Conservation (phyloP, 2,888 invertebrate species). For the Heliconius ethilla region DNA sequence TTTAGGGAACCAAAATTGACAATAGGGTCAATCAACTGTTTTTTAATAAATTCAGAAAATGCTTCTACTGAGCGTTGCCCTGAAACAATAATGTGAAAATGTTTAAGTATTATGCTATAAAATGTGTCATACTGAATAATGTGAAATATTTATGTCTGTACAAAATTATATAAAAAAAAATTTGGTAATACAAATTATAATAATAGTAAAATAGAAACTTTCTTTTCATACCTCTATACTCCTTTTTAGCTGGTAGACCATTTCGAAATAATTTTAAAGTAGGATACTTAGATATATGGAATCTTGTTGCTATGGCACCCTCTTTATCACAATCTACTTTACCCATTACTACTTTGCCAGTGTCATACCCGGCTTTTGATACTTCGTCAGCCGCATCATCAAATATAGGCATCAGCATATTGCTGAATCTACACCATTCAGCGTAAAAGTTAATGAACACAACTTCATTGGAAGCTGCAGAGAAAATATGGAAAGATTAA, state of each 20-base stretch:
- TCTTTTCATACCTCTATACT: slow-evolving; percentile 88
- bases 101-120: background rate
- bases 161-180: background rate
- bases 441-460: slow-evolving; percentile 99
- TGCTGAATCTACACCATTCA: slow-evolving; percentile 99
- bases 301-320: slow-evolving; percentile 91
- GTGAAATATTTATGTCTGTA: background rate
- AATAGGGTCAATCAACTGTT: slow-evolving; percentile 93
- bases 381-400: slow-evolving; percentile 97
- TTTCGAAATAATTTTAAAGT: slow-evolving; percentile 97
- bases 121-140: background rate
- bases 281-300: slow-evolving; percentile 99
- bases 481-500: slow-evolving; percentile 50
- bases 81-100: slow-evolving; percentile 42
- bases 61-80: slow-evolving; percentile 93
- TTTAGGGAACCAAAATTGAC: slow-evolving; percentile 87
- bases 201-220: slow-evolving; percentile 3
- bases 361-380: slow-evolving; percentile 87
- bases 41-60: slow-evolving; percentile 92
- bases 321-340: slow-evolving; percentile 99
- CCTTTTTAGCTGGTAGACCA: slow-evolving; percentile 93
- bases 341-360: slow-evolving; percentile 94
- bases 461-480: slow-evolving; percentile 95
- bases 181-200: background rate
- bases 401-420: slow-evolving; percentile 97